Conservation (phyloP, 2,888 invertebrate species). For the Troides oblongomaculatus region DNA sequence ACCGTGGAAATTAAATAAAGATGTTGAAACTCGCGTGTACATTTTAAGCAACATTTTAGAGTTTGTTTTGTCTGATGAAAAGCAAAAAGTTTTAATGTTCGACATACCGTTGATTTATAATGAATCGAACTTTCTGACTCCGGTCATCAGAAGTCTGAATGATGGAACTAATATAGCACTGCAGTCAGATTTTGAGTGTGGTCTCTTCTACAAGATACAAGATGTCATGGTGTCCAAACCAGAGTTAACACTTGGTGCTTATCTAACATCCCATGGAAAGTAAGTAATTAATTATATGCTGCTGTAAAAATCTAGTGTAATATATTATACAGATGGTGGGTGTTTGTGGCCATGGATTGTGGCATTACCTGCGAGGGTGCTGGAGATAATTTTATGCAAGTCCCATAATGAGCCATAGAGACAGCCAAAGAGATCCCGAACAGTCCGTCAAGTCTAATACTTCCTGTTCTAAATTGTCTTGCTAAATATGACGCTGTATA, state of each 20-base stretch:
- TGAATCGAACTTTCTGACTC: conserved; percentile 3
- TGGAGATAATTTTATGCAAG: no score
- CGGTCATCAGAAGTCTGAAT: conserved; percentile 10
- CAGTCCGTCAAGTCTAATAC: no score
- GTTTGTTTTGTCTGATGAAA: conserved; percentile 6
- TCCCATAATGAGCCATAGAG: no score
- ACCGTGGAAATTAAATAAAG: background rate
- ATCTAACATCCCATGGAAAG: conserved; percentile 2
- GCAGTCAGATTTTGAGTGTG: background rate
- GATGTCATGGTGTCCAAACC: conserved; percentile 3
- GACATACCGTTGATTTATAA: conserved; percentile 1
- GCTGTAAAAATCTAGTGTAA: background rate
- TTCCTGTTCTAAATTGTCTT: no score
- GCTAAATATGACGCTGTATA: no score
- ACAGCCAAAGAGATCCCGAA: no score
- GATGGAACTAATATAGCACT: conserved; percentile 3
- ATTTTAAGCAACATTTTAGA: conserved; percentile 14
- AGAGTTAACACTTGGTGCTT: background rate
- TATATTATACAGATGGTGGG: no score
- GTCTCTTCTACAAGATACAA: background rate
- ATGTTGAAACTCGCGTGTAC: conserved; percentile 1
- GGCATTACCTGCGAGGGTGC: no score
- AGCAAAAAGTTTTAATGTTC: conserved; percentile 5
- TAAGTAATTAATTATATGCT: background rate
- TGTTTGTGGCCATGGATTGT: no score